A percentile compares a stretch with the other conserved stretches of the same genome.
Conservation (phyloP, 1,140 invertebrate species). For the Linepithema humile region DNA sequence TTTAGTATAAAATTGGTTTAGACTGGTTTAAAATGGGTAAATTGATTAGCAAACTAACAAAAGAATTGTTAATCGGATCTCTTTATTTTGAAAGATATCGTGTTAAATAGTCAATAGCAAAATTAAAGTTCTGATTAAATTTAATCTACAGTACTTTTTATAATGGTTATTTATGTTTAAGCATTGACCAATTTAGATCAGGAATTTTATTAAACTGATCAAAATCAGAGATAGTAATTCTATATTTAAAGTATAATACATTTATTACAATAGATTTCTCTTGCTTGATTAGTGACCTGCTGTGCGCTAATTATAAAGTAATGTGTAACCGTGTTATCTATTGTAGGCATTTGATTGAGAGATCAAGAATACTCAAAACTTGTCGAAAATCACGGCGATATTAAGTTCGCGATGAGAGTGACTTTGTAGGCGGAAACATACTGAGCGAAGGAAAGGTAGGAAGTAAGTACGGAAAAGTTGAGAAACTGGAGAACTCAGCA, state of each 20-base stretch:
- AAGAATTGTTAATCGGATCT: not conserved
- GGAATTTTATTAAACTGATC: not conserved
- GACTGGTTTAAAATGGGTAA: not conserved
- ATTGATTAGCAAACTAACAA: not conserved
- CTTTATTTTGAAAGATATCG: not conserved
- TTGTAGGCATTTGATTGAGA: constrained; percentile 36
- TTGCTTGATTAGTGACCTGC: not conserved
- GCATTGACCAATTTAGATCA: not conserved
- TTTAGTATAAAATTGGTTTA: not conserved
- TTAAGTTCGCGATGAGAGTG: constrained; percentile 64
- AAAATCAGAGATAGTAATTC: not conserved
- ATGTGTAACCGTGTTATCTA: not conserved
- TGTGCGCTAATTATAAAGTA: not conserved
- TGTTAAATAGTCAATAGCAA: not conserved
- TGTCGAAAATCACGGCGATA: constrained; percentile 60
- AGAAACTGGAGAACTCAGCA: constrained; percentile 71
- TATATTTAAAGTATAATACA: too few relatives aligned
- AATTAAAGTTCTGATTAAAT: not conserved
- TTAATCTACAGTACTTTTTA: not conserved
- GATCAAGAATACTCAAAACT: constrained; percentile 49
- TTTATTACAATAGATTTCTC: not conserved
- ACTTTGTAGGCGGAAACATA: constrained; percentile 61
- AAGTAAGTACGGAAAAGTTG: constrained; percentile 67
- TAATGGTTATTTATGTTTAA: not conserved
- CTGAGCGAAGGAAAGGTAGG: constrained; percentile 34